Base-by-base conservation (phyloP, 2,113 vertebrate genomes). In the Erinaceus europaeus region DNA sequence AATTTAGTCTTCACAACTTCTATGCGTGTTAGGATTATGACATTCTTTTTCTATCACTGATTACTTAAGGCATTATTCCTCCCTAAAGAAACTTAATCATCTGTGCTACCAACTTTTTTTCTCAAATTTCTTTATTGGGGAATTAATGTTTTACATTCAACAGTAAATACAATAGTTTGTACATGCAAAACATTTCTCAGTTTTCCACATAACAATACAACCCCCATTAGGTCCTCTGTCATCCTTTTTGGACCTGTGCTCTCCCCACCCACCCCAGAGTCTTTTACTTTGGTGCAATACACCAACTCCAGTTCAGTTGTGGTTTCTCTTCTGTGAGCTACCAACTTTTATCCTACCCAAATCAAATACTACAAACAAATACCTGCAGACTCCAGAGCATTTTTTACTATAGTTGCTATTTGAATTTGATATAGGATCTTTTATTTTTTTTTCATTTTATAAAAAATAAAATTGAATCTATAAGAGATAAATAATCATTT, bases 21-120 rank as follows among this genome's bases (percentile, higher is more conserved):
- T 72, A 25, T 3, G 44, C 15, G 25, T 27, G 3, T 90, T 72
- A 72, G 4, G 13, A 72, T 74, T 80, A 53, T 18, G 42, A 74
- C 40, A 32, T n/a, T 79, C 29, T 62, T 78, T 86, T 92, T 65
- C 34, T 84, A 42, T 86, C 50, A 44, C 42, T 78, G 29, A 80
- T 92, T 87, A 52, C 17, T 81, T 68, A 65, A 82, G 71, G 59
- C 53, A 89, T 76, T 55, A 61, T 55, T 85, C 48, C 46, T 55
- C 53, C 8, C 4, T 36, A 84, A 71, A 84, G 17, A 78, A 61
- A 1, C 6, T 3, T 67, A 72, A 44, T n/a, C 9, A 44, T 50
- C 46, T 71, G 17, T 69, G n/a, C 29, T 57, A 57, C 55, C 25
- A 6, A 12, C 32, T 73, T 68, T 83, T 77, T 57, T 36, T 7